Conservation (phyloP, 2,113 vertebrate genomes). For the Theropithecus gelada region DNA sequence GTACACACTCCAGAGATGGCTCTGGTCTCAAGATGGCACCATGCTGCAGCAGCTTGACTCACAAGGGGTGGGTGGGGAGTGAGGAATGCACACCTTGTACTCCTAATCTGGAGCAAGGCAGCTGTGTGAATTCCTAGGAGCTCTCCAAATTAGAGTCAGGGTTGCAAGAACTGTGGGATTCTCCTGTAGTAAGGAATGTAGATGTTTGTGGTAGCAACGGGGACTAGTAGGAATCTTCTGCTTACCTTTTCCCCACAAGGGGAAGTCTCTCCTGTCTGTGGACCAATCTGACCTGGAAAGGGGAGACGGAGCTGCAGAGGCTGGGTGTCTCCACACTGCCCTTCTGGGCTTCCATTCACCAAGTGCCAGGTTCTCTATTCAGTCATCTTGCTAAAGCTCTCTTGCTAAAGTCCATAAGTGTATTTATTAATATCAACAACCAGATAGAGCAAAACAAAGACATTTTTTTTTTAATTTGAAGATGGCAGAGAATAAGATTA, state of each 20-base stretch:
- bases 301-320: background rate
- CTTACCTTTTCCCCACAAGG: background rate
- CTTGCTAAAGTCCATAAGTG: background rate
- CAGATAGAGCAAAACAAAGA: background rate
- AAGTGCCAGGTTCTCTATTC: background rate
- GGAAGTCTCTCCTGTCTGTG: background rate
- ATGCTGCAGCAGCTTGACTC: background rate
- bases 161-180: background rate
- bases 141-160: background rate
- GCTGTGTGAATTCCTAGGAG: background rate
- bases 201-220: background rate
- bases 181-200: background rate
- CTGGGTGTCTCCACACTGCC: background rate
- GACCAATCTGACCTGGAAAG: background rate
- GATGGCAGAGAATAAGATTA: background rate
- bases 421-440: constrained; percentile 10
- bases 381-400: background rate
- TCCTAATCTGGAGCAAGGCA: background rate
- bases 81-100: background rate
- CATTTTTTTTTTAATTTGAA: background rate
- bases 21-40: background rate
- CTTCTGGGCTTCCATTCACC: background rate
- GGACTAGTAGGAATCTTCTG: background rate
- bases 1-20: background rate
- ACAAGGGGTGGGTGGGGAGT: background rate